Evolutionary conservation across 2,888 invertebrate species (phyloP).

Genomic region (Dascillus cervinus): DNA sequence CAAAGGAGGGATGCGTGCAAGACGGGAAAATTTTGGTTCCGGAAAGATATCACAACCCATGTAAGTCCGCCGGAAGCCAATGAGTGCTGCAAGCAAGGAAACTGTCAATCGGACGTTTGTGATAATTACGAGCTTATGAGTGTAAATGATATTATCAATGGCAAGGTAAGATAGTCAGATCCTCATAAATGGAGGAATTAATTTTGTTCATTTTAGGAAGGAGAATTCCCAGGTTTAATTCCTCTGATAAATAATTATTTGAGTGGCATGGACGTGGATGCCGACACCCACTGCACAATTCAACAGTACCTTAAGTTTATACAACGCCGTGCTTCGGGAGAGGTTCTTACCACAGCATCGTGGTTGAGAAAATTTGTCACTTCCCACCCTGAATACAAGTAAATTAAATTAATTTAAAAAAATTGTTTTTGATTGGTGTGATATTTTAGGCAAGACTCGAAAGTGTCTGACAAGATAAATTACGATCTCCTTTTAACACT

Average conservation of each 20-base stretch:
- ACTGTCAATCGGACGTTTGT: slow-evolving; percentile 27
- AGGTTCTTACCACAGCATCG: slow-evolving; percentile 85
- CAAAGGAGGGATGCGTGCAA: slow-evolving; percentile 84
- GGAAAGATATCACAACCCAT: slow-evolving; percentile 63
- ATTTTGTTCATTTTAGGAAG: slow-evolving; percentile 48
- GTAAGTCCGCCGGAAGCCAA: slow-evolving; percentile 42
- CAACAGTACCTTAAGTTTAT: slow-evolving; percentile 94
- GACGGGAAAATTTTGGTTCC: slow-evolving; percentile 87
- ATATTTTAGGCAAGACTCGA: slow-evolving; percentile 67
- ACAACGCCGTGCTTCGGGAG: slow-evolving; percentile 77
- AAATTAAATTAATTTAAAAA: slow-evolving; percentile 30
- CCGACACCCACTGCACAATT: slow-evolving; percentile 95
- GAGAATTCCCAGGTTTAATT: slow-evolving; percentile 89
- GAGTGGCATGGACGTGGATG: slow-evolving; percentile 93
- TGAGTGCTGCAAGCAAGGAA: slow-evolving; percentile 34
- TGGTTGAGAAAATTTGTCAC: slow-evolving; percentile 91
- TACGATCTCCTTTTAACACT: slow-evolving; percentile 82
- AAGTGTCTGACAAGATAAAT: slow-evolving; percentile 79
- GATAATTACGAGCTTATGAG: slow-evolving; percentile 72
- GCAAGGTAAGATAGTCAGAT: slow-evolving; percentile 54
- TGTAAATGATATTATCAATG: slow-evolving; percentile 96
- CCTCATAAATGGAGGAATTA: neutral
- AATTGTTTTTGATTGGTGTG: slow-evolving; percentile 3
- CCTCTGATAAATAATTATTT: slow-evolving; percentile 92
- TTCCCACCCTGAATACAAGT: slow-evolving; percentile 86